Conservation (phyloP, 2,797 vertebrate genomes). For the Enteromius anoplus region DNA sequence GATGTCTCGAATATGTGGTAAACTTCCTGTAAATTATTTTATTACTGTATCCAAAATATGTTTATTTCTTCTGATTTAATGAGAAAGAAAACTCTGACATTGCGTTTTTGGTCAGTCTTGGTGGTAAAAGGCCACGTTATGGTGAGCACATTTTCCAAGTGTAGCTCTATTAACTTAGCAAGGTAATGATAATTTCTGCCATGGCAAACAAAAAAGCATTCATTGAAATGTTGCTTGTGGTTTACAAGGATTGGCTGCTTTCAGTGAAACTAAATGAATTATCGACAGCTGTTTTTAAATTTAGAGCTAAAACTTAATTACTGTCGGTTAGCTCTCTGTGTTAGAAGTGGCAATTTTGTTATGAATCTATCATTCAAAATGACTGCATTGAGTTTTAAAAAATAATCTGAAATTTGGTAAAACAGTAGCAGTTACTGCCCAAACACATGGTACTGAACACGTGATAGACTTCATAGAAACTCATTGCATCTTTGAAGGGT, state of each 20-base stretch:
- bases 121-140: constrained; percentile 39
- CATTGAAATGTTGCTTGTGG: constrained; percentile 24
- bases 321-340: background rate
- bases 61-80: constrained; percentile 35
- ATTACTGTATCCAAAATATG: constrained; percentile 23
- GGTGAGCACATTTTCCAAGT: constrained; percentile 47
- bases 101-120: constrained; percentile 48
- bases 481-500: background rate
- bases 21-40: constrained; percentile 24
- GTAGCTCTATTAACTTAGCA: constrained; percentile 47
- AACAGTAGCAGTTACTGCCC: background rate
- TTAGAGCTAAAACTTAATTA: constrained; percentile 6
- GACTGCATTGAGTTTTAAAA: background rate
- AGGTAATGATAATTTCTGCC: constrained; percentile 45
- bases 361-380: constrained; percentile 2
- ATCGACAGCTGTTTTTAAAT: constrained; percentile 28
- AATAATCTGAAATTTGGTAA: background rate
- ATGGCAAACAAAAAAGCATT: constrained; percentile 46
- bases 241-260: constrained; percentile 6
- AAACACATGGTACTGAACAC: background rate
- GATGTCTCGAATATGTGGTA: background rate
- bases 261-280: constrained; percentile 19
- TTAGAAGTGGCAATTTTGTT: constrained; percentile 2
- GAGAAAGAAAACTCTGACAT: constrained; percentile 41
- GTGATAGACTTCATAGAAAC: background rate